Base-by-base conservation (phyloP, 1,140 invertebrate genomes). In the Pogonomyrmex barbatus region DNA sequence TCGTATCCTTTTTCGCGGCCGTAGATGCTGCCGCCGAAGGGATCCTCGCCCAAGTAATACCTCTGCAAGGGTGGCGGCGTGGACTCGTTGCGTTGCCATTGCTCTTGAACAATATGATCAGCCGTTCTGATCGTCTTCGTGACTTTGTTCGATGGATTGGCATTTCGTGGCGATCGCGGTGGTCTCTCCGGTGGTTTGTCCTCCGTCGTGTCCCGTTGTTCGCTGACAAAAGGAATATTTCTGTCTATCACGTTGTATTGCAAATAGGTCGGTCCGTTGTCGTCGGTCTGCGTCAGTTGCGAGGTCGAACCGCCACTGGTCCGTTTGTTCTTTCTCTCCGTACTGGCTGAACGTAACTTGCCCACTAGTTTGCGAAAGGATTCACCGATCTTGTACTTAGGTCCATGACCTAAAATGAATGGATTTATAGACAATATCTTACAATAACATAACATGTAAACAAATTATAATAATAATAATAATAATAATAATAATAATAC, bases 41-140 rank as follows among this genome's bases (percentile, higher is more conserved):
- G 97, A 95, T 98, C 97, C 94, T 98, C 97, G 12, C 97, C 97
- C 54, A 98, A 95, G 92, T 98, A 98, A 94, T 97, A 98, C 78
- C 97, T 96, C 91, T 97, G 97, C 60, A 96, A 94, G 0, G 97
- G 97, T 85, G 94, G 95, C 1, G 93, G 92, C 4, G 95, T 94
- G 30, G 95, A 95, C 85, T 92, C 90, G 83, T 91, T 91, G 50
- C 88, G 90, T 52, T 93, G 89, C 85, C 90, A 89, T 24, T 91
- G 89, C 9, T 93, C 91, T 39, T 89, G 82, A 0, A 24, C 14
- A 0, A 81, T 47, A 2, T 87, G 77, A 47, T 85, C 85, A 36
- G 83, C 68, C 17, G 52, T 85, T 5, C 33, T 62, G 54, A 14
- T 24, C 33, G 45, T 58, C 56, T 77, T 86, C 0, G 2, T 36